phyloP scores from a whole-genome alignment of 2,797 vertebrate species.

The Argyrosomus regius region DNA sequence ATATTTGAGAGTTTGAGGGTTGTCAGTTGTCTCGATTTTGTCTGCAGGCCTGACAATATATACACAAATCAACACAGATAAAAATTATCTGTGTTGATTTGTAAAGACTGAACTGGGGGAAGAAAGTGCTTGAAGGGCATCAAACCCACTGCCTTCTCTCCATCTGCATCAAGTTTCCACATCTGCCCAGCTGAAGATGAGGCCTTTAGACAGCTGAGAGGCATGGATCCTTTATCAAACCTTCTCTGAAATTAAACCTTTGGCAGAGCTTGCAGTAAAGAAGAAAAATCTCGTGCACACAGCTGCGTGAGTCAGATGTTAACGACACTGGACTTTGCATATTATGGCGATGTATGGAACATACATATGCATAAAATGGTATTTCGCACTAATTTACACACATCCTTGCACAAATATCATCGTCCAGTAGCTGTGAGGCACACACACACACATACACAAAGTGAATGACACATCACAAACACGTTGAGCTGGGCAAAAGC shows the following conservation, averaged over 20 bases:
- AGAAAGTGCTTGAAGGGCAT: constrained; percentile 41
- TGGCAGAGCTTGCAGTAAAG: constrained; percentile 16
- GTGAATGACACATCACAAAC: constrained; percentile 76
- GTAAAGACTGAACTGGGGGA: constrained; percentile 40
- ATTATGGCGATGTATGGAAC: constrained; percentile 29
- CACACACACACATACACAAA: constrained; percentile 50
- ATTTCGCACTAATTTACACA: constrained; percentile 65
- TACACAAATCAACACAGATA: background rate
- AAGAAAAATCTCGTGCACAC: constrained; percentile 29
- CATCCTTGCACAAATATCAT: constrained; percentile 67
- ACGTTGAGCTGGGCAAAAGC: constrained; percentile 64
- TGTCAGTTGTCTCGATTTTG: background rate
- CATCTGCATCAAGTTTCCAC: constrained; percentile 49
- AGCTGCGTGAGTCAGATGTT: constrained; percentile 53
- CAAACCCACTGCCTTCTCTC: constrained; percentile 42
- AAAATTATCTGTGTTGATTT: constrained; percentile 42
- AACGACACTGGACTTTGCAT: constrained; percentile 30
- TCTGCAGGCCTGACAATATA: constrained; percentile 19
- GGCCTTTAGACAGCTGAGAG: constrained; percentile 60
- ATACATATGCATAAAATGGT: constrained; percentile 52
- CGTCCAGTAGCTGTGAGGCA: constrained; percentile 55
- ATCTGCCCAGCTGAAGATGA: constrained; percentile 62
- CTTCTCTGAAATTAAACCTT: constrained; percentile 64
- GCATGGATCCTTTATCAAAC: constrained; percentile 62
- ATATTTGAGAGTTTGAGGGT: background rate